Evolutionary conservation across 2,113 vertebrate species (phyloP), one percentile per base, ranked within the genome.

Genomic region (Nettapus auritus): DNA sequence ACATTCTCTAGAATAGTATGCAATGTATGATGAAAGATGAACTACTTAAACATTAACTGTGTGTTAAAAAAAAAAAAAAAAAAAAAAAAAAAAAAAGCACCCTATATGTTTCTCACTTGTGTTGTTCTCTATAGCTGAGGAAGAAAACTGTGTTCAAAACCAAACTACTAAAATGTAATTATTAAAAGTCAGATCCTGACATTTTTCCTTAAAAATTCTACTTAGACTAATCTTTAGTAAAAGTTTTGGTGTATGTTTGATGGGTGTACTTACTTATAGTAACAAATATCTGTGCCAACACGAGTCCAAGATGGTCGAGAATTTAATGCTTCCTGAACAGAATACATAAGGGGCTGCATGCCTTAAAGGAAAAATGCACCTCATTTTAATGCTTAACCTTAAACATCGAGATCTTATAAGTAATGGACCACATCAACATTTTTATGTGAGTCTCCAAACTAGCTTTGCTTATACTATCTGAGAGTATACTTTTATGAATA

Each of bases 291-390:
- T 66, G 98, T 98, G 82, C 99, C 99, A 87, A 98, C 98, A 89
- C 99, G 98, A 94, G 98, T 98, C 99, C 99, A 99, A 90, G 95
- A 98, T 2, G 99, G 99, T 40, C 97, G 98, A 87, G 99, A 99
- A 66, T 95, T 96, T 90, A 99, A 98, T 26, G 99, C 99, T 92
- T 99, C 99, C 96, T 99, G 99, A 84, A 99, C 99, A 4, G 99
- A 99, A 96, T 99, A 99, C 99, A 99, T 99, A 68, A 99, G 97
- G 46, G 98, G 99, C 74, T 99, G 99, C 99, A 99, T 99, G 95
- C 99, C 99, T 99, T 94, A 56, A 71, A 94, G 48, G 93, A 80
- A 95, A 75, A 34, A 85, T 21, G 9, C 2, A 76, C 62, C 40
- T 85, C 29, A 42, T 11, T 88, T 66, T 55, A 84, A 80, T 25